phyloP scores from a whole-genome alignment of 2,113 vertebrate species.

The Condylura cristata region DNA sequence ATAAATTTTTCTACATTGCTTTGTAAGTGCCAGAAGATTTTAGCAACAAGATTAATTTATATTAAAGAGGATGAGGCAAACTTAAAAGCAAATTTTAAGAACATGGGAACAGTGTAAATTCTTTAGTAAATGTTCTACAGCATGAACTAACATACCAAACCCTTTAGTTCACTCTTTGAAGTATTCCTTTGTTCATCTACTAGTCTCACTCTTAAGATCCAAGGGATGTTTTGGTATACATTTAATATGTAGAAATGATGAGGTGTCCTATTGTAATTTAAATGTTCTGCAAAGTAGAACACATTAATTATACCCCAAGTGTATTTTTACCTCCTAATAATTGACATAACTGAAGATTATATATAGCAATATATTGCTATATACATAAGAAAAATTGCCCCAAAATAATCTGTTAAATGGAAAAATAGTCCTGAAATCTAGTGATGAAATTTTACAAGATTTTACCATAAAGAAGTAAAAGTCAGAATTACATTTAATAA shows the following conservation, averaged over 20 bases:
- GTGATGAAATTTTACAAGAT: background rate
- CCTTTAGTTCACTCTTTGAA: background rate
- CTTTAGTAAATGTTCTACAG: background rate
- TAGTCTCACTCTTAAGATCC: background rate
- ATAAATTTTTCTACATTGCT: background rate
- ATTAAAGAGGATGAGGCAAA: background rate
- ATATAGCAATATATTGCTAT: background rate
- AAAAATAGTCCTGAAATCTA: background rate
- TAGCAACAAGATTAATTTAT: background rate
- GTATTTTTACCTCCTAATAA: background rate
- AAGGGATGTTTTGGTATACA: background rate
- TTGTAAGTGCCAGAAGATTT: conserved; percentile 6
- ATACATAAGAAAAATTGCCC: background rate
- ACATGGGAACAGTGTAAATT: background rate
- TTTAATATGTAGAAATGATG: background rate
- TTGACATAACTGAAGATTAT: background rate
- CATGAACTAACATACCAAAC: background rate
- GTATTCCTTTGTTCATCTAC: background rate
- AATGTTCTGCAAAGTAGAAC: background rate
- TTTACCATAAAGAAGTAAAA: background rate
- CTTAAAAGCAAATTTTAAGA: conserved; percentile 13
- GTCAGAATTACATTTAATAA: background rate
- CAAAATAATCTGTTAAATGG: background rate
- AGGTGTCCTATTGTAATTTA: background rate
- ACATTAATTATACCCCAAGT: background rate